Evolutionary conservation across 1,140 invertebrate species (phyloP), one percentile per base, ranked within the genome.

Genomic region (Drosophila nasuta): DNA sequence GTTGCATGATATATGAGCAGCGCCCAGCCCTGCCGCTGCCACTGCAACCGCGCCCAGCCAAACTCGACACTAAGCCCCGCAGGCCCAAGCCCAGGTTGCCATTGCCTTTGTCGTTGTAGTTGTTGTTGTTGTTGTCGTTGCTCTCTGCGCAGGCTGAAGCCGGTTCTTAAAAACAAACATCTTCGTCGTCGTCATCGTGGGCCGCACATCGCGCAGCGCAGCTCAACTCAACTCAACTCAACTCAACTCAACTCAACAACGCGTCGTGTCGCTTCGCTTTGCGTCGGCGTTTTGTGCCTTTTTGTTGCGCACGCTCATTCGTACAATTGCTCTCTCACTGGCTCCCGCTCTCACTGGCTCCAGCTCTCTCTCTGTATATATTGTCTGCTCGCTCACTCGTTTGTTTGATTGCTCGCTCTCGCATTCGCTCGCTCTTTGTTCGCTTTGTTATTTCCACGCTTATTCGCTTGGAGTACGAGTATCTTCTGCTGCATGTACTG

Each of bases 1-100:
- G 83, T 87, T 73, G 77, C 74, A 83, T 87, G 83, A 87, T 87
- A 88, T 87, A 87, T 88, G 83, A 80, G 63, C 51, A 83, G 63
- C 54, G 83, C 83, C 83, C 83, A 81, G 73, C 83, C 83, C 77
- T 75, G 66, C 35, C 64, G 15, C 56, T 49, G 60, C 77, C 56
- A 71, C 83, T 70, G 65, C 66, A 76, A 71, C 77, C 70, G 70
- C 65, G 69, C 64, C 67, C 57, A 43, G 59, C 60, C 72, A 28
- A 45, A 62, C 67, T 20, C 51, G 51, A 68, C 38, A 69, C 56
- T 76, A 62, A 72, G 74, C 67, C 73, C 49, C 59, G 13, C 62
- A 60, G 74, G 68, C 41, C 17, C 70, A 77, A 81, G 51, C 57
- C 63, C 63, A 63, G 58, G 35, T 43, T 49, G 28, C 30, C 56